These are phyloP conservation scores for Sinodicranocentrus sp. DNA, from an alignment of 2,888 invertebrate genomes.

Conservation along the genomic window DNA sequence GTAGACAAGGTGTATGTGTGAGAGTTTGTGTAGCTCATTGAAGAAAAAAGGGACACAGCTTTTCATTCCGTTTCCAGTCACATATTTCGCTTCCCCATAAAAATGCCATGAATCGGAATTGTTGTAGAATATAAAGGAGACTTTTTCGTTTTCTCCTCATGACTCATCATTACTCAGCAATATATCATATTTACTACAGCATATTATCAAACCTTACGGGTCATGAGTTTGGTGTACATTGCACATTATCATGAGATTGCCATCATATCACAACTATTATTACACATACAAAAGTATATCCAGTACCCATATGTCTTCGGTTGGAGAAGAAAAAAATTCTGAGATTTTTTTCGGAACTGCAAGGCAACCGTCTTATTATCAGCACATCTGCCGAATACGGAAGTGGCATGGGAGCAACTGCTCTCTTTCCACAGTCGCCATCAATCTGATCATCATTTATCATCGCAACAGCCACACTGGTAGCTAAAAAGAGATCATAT, in stretches of 20 bases:
- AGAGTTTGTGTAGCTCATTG: too few species aligned
- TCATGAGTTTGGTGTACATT: too few species aligned
- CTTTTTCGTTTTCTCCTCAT: too few species aligned
- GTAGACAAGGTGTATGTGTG: too few species aligned
- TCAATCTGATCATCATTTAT: slow-evolving; percentile 5
- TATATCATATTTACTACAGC: too few species aligned
- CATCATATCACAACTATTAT: not conserved
- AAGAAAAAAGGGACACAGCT: too few species aligned
- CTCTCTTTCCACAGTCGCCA: not conserved
- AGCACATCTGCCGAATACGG: not conserved
- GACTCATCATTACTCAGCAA: too few species aligned
- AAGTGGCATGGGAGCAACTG: not conserved
- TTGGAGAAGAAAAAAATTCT: not conserved
- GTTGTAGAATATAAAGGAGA: too few species aligned
- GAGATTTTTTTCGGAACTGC: not conserved
- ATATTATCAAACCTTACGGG: too few species aligned
- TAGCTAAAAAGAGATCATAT: not conserved
- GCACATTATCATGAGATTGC: not conserved
- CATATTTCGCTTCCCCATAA: too few species aligned
- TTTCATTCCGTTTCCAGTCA: too few species aligned
- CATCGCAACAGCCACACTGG: not conserved
- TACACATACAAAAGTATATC: not conserved
- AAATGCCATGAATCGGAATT: too few species aligned
- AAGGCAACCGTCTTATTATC: not conserved
- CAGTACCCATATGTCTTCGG: not conserved